Conservation (phyloP, 2,797 vertebrate species). For the Bovichtus variegatus region DNA sequence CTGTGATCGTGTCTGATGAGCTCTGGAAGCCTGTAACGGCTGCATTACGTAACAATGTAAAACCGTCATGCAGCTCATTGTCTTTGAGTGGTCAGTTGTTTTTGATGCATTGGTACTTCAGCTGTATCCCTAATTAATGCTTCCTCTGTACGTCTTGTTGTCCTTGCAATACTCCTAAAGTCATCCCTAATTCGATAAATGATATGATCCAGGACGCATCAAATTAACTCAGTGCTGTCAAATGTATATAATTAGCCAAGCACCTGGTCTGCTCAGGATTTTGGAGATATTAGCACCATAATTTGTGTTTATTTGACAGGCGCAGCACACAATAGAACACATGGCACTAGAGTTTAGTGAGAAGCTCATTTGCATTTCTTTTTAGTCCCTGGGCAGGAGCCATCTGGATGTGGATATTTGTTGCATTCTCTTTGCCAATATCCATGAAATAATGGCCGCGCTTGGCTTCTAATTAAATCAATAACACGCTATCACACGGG, state of each 20-base stretch:
- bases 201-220: slow-evolving; percentile 52
- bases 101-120: slow-evolving; percentile 31
- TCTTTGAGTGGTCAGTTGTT: slow-evolving; percentile 28
- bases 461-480: slow-evolving; percentile 66
- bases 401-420: slow-evolving; percentile 71
- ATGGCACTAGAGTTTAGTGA: slow-evolving; percentile 47
- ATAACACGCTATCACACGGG: slow-evolving; percentile 35
- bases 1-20: slow-evolving; percentile 42
- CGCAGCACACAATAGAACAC: slow-evolving; percentile 44
- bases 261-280: slow-evolving; percentile 67
- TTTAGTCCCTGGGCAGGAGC: slow-evolving; percentile 51
- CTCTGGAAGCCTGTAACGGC: slow-evolving; percentile 8
- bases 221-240: slow-evolving; percentile 63
- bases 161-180: slow-evolving; percentile 49
- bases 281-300: slow-evolving; percentile 52
- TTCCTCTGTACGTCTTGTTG: slow-evolving; percentile 37
- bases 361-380: slow-evolving; percentile 61
- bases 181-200: slow-evolving; percentile 58
- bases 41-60: slow-evolving; percentile 19
- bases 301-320: slow-evolving; percentile 73
- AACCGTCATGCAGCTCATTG: slow-evolving; percentile 22
- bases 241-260: slow-evolving; percentile 65
- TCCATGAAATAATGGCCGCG: slow-evolving; percentile 35
- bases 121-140: slow-evolving; percentile 55
- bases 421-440: slow-evolving; percentile 61